Evolutionary conservation across 1,140 invertebrate species (phyloP).

Genomic region (Bombus soroeensis): DNA sequence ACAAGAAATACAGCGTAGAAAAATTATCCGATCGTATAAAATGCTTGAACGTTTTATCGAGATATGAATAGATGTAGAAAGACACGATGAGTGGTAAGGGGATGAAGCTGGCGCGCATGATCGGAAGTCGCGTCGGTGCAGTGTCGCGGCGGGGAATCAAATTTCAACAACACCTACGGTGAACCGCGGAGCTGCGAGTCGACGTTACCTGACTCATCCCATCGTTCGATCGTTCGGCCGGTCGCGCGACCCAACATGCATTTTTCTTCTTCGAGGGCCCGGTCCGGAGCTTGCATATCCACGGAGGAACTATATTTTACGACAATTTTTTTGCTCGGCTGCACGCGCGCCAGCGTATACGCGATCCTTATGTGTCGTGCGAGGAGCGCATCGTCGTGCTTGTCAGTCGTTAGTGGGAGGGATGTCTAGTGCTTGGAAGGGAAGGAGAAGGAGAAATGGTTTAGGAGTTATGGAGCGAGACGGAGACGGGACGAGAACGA

Average conservation of each 20-base stretch:
- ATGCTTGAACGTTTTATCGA: not conserved
- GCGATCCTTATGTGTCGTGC: conserved; percentile 65
- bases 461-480: not conserved
- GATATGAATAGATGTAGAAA: not conserved
- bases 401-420: conserved; percentile 46
- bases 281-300: conserved; percentile 23
- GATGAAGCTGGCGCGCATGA: conserved; percentile 22
- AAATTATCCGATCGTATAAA: not conserved
- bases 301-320: conserved; percentile 62
- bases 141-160: conserved; percentile 61
- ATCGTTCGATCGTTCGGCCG: conserved; percentile 11
- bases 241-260: conserved; percentile 40
- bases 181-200: not conserved
- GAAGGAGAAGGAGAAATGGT: conserved; percentile 27
- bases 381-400: conserved; percentile 47
- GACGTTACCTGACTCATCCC: conserved; percentile 6
- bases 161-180: conserved; percentile 61
- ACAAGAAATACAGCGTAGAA: not conserved
- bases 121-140: conserved; percentile 58
- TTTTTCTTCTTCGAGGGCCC: conserved; percentile 43
- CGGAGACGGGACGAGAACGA: not conserved
- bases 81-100: not conserved
- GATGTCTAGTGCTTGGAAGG: not conserved
- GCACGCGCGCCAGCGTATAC: conserved; percentile 61
- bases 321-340: conserved; percentile 27